Base-by-base conservation (phyloP, 2,888 invertebrate genomes). In the Thera britannica region DNA sequence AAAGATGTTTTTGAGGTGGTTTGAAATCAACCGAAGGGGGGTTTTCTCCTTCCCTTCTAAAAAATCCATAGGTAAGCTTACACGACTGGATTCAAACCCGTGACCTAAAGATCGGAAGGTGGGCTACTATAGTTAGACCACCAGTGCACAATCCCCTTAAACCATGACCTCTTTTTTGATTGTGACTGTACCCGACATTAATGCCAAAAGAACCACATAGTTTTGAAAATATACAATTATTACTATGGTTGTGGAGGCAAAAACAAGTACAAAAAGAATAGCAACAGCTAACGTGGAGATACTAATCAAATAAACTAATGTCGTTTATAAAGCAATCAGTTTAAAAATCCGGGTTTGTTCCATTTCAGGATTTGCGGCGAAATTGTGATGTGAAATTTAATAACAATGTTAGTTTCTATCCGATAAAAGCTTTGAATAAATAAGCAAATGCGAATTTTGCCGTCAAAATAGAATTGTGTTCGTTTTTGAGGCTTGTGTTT, bases 391-490 rank as follows among this genome's bases (percentile, higher is more conserved):
- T 54, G 49, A 64, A 68, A 68, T 60, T 58, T 61, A 58, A 58
- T 59, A 44, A 60, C 58, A 8, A 36, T 35, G 55, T 60, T 65
- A 57, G 65, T 68, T 64, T 61, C 60, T 52, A 55, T 68, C 41
- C 58, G 67, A 63, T 68, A 60, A 64, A 64, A 65, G 65, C 58
- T 58, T 55, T 59, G 68, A 65, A 68, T 65, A 68, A 65, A 58
- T 58, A 62, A 62, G 35, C 54, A 41, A 41, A 12, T 55, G 38
- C 46, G 54, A 38, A 23, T 61, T 61, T 65, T 61, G 56, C 44
- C 58, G 57, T 51, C 44, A 36, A 52, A 65, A 61, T 12, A 38
- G 46, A 38, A 59, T 48, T 23, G 23, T 1, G 66, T 62, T 57
- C 11, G 46, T 61, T 61, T 61, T 51, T 23, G 44, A 52, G 46